Evolutionary conservation across 2,113 vertebrate species (phyloP).

Genomic region (Bettongia penicillata): DNA sequence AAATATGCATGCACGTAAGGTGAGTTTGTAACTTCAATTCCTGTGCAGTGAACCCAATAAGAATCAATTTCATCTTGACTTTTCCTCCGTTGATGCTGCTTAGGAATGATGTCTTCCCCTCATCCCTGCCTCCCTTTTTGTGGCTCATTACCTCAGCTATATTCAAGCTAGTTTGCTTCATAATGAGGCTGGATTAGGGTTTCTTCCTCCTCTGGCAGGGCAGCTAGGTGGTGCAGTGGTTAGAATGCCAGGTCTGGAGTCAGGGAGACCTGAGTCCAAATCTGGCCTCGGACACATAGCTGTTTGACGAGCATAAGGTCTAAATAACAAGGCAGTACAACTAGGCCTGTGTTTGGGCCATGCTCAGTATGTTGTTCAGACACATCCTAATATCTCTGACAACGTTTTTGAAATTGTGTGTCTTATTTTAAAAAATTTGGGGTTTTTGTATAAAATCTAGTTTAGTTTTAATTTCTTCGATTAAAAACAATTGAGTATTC

Average conservation of each 20-base stretch:
- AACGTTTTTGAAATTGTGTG: not conserved
- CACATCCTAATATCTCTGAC: not conserved
- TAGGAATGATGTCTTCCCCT: not conserved
- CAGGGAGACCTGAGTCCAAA: not conserved
- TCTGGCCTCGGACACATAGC: not conserved
- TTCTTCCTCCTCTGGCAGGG: not conserved
- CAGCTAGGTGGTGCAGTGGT: not conserved
- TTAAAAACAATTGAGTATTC: not conserved
- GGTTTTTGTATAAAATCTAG: not conserved
- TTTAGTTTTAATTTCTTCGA: not conserved
- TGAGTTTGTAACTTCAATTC: constrained; percentile 80
- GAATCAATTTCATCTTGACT: not conserved
- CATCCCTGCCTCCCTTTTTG: not conserved
- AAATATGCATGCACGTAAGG: constrained; percentile 93
- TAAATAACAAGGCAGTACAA: not conserved
- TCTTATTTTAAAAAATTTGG: not conserved
- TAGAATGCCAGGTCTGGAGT: not conserved
- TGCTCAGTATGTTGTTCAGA: not conserved
- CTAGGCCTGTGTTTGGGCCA: not conserved
- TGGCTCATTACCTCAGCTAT: not conserved
- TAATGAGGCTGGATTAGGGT: not conserved
- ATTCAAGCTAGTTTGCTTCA: not conserved
- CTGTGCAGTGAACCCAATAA: not conserved
- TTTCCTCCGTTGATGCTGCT: not conserved
- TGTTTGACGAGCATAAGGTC: not conserved